Evolutionary conservation across 2,797 vertebrate genomes (phyloP), one percentile per base, ranked within the genome.

Genomic region (Molossus alvarezi): DNA sequence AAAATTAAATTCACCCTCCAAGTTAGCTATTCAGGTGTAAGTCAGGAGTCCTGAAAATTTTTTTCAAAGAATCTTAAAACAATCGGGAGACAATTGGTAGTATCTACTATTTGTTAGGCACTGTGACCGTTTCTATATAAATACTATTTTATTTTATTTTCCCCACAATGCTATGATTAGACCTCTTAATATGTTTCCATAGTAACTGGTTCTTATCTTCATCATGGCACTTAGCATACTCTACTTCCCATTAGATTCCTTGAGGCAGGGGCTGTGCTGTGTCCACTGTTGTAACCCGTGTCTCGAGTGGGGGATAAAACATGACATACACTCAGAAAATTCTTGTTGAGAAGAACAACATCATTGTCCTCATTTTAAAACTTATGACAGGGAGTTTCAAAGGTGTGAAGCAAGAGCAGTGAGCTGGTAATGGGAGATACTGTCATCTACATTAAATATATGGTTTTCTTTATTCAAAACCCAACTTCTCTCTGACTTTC

Each of bases 21-120:
- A 85, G 21, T 69, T 21, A 58, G 11, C 67, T 65, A 76, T 71
- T 95, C 45, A 58, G 11, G 85, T 71, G 45, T 17, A 33, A 65
- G 13, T 79, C 45, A 93, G 53, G 88, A 33, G 1, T 53, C 80
- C 7, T 71, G 8, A 14, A 88, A 84, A 9, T 55, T 67, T 62
- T 87, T 33, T n/a, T 41, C 60, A 73, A 21, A 92, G 76, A 83
- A 45, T 80, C 6, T 53, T 91, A 23, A 79, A 92, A 80, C 55
- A 55, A 6, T 48, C 29, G 64, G 41, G 7, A 73, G 17, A 4
- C 21, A 90, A 41, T 33, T 82, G 41, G 20, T 79, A 41, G 3
- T 10, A 87, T 79, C 57, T 17, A 29, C 60, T 45, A 37, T 65
- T 21, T 37, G 25, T 33, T 71, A 55, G 27, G 23, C 33, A 75